Base-by-base conservation (phyloP, 2,888 invertebrate genomes). In the Podotricha telesiphe region DNA sequence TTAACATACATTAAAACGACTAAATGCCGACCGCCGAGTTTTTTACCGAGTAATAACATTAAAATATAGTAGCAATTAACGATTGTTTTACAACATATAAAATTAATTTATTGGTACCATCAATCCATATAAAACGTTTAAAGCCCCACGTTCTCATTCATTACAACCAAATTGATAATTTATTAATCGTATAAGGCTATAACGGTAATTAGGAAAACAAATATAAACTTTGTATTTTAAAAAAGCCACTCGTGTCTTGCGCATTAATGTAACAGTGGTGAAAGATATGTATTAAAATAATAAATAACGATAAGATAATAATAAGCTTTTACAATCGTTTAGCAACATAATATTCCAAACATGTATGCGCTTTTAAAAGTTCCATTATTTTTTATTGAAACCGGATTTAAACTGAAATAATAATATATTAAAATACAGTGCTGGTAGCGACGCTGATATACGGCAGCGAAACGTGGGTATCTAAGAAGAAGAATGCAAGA, bases 81-180 rank as follows among this genome's bases (percentile, higher is more conserved):
- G 48, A 61, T 62, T 62, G 53, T 67, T 61, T 53, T 53, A 67
- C 53, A 62, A 47, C 45, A 47, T 67, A 53, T 67, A 45, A 67
- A 62, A 62, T 53, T 62, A 62, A 67, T 67, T 67, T 67, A 67
- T 67, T 67, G 47, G 17, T 47, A 28, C 17, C 61, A 62, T 67
- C 67, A 67, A 62, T 55, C 51, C 67, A 47, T 67, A 61, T 53
- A 51, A 58, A 61, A 61, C 45, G 17, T 20, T 42, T 47, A 62
- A 62, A 45, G 47, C 50, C 34, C 17, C 45, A 59, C 37, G 45
- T 17, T 34, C 5, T 45, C 34, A 45, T n/a, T 47, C 61, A 34
- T 67, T 53, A 20, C 34, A 65, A 56, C 37, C 22, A 42, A 42
- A 15, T 11, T 11, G 47, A 20, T 37, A 55, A 62, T 62, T 42